Base-by-base conservation (phyloP, 2,888 invertebrate genomes). In the Cerastis rubricosa region DNA sequence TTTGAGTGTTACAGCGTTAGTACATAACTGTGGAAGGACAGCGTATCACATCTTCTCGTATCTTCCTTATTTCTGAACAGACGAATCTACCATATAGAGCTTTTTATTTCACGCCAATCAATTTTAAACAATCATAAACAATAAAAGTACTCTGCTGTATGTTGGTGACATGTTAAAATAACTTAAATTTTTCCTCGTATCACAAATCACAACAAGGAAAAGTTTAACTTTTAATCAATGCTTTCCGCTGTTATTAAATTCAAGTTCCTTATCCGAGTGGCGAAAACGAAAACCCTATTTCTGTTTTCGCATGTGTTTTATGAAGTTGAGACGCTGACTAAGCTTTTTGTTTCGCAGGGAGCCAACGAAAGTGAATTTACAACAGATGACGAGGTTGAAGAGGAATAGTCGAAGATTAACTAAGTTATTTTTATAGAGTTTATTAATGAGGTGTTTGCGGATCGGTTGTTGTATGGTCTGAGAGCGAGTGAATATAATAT, bases 281-380 rank as follows among this genome's bases (percentile, higher is more conserved):
- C 29, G 29, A 59, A 67, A 76, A 47, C 22, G 54, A 2, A 45
- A 47, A 17, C 12, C 12, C 1, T 9, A 19, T 49, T 40, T 43
- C 12, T 43, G 14, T 43, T 17, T 64, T 64, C n/a, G 8, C n/a
- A 43, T 43, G 14, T 43, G 14, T 43, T 14, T 7, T 25, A n/a
- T 64, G n/a, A 14, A n/a, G 3, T 9, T 4, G 14, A 17, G 14
- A 45, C 17, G 22, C 2, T 76, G 19, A 80, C 2, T 35, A 8
- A 12, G 1, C 0, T 45, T 49, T 90, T 86, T 90, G 4, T 87
- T 92, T 80, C 76, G 69, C 95, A 97, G 97, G 97, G 96, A 81
- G 97, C 97, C 91, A 97, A 97, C 92, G 97, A 97, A 89, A 97
- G 97, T 93, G 97, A 97, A 92, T 97, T 97, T 89, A 97, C 97